Percentiles rank a stretch among this genome's conserved stretches.
phyloP scores from a whole-genome alignment of 2,797 vertebrate genomes.

The Nannoperca australis region DNA sequence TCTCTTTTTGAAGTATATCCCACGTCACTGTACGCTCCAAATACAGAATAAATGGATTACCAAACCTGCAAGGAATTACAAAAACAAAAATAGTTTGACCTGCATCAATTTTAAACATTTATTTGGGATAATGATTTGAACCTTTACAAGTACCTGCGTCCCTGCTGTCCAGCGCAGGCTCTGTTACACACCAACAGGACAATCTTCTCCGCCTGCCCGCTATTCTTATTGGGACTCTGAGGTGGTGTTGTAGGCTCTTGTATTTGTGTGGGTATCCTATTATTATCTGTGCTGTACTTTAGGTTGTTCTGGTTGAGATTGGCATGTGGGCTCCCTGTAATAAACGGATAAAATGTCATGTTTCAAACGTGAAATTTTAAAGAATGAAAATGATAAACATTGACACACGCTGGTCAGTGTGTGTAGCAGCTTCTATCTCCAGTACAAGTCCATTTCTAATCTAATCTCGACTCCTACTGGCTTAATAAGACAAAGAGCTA shows the following conservation, averaged over 20 bases:
- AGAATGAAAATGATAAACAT: background rate
- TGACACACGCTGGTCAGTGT: background rate
- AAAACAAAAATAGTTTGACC: background rate
- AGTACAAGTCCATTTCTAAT: constrained; percentile 41
- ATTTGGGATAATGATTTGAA: background rate
- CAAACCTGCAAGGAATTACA: constrained; percentile 86
- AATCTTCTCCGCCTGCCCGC: constrained; percentile 88
- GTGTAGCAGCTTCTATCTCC: constrained; percentile 9
- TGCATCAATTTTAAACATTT: background rate
- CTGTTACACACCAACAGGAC: constrained; percentile 95
- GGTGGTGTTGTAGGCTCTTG: constrained; percentile 85
- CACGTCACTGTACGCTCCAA: constrained; percentile 95
- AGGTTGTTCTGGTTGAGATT: constrained; percentile 98
- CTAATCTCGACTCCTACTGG: constrained; percentile 27
- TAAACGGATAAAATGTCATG: background rate
- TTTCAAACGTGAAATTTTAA: background rate
- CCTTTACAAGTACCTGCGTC: constrained; percentile 87
- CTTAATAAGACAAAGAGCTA: constrained; percentile 21
- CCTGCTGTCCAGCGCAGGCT: constrained; percentile 95
- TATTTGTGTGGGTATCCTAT: constrained; percentile 85
- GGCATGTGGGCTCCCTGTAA: constrained; percentile 90
- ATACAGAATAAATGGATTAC: constrained; percentile 95
- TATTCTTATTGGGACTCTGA: constrained; percentile 83
- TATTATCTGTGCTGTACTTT: constrained; percentile 90
- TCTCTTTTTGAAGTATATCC: constrained; percentile 96